Conservation (phyloP, 1,140 invertebrate species). For the Drosophila sp. region DNA sequence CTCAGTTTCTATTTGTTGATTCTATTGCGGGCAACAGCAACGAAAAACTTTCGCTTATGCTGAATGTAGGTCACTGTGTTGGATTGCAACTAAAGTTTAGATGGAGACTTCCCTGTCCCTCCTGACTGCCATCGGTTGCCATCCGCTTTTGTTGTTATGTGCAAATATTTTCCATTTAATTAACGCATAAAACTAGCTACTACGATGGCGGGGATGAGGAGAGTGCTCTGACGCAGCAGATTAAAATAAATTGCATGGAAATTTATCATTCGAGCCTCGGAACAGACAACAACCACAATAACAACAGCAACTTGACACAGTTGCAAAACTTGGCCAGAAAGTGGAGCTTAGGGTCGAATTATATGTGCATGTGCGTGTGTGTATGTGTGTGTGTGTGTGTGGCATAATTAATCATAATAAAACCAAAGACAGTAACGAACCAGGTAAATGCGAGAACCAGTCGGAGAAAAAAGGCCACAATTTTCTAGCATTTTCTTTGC, state of each 20-base stretch:
- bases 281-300: slow-evolving; percentile 44
- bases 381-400: slow-evolving; percentile 15
- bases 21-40: slow-evolving; percentile 18
- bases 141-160: slow-evolving; percentile 44
- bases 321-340: slow-evolving; percentile 75
- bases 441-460: slow-evolving; percentile 35
- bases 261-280: slow-evolving; percentile 76
- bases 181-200: slow-evolving; percentile 72
- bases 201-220: not conserved
- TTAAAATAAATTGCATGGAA: slow-evolving; percentile 81
- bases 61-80: slow-evolving; percentile 72
- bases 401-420: slow-evolving; percentile 81
- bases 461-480: slow-evolving; percentile 55
- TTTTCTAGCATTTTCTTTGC: slow-evolving; percentile 77
- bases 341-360: slow-evolving; percentile 72
- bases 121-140: not conserved
- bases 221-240: slow-evolving; percentile 64
- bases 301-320: slow-evolving; percentile 67
- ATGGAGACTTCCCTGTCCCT: not conserved
- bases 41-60: slow-evolving; percentile 67
- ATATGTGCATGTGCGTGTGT: slow-evolving; percentile 33
- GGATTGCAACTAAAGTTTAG: slow-evolving; percentile 65
- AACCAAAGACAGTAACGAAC: slow-evolving; percentile 50
- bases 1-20: slow-evolving; percentile 34
- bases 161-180: slow-evolving; percentile 82